These are phyloP conservation scores for Habroteleia sp. DNA, from an alignment of 2,888 invertebrate genomes.

Conservation along the genomic window DNA sequence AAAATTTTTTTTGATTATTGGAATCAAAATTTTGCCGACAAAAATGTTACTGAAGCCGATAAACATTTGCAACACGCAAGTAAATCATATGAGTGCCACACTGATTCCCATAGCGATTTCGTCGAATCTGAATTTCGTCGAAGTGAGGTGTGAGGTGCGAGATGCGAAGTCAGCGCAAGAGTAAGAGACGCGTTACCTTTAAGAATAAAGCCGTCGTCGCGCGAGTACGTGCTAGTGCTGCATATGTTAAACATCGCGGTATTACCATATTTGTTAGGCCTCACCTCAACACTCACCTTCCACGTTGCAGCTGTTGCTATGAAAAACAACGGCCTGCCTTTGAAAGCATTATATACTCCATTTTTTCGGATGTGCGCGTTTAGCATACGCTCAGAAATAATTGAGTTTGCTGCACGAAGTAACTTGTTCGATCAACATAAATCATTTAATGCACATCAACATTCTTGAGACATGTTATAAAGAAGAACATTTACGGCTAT, in stretches of 20 bases:
- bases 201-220: conserved; percentile 74
- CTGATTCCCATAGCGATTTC: conserved; percentile 36
- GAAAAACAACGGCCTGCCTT: conserved; percentile 45
- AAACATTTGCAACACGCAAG: conserved; percentile 14
- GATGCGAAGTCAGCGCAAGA: conserved; percentile 62
- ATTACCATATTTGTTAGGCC: conserved; percentile 70
- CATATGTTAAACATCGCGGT: conserved; percentile 71
- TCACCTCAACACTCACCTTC: conserved; percentile 56
- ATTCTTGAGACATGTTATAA: conserved; percentile 8
- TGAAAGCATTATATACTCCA: conserved; percentile 44
- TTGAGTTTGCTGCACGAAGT: conserved; percentile 18
- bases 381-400: conserved; percentile 28
- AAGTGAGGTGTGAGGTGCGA: conserved; percentile 43
- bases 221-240: conserved; percentile 70
- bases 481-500: conserved; percentile 17
- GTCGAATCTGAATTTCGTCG: conserved; percentile 50
- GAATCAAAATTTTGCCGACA: not conserved
- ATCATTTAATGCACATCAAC: conserved; percentile 17
- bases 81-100: conserved; percentile 35
- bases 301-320: conserved; percentile 42
- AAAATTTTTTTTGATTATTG: not conserved
- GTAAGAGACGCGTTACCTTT: conserved; percentile 70
- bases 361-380: conserved; percentile 21
- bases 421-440: conserved; percentile 11
- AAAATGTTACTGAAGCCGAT: conserved; percentile 16